Evolutionary conservation across 2,113 vertebrate genomes (phyloP).

Genomic region (Aleadryas rufinucha): DNA sequence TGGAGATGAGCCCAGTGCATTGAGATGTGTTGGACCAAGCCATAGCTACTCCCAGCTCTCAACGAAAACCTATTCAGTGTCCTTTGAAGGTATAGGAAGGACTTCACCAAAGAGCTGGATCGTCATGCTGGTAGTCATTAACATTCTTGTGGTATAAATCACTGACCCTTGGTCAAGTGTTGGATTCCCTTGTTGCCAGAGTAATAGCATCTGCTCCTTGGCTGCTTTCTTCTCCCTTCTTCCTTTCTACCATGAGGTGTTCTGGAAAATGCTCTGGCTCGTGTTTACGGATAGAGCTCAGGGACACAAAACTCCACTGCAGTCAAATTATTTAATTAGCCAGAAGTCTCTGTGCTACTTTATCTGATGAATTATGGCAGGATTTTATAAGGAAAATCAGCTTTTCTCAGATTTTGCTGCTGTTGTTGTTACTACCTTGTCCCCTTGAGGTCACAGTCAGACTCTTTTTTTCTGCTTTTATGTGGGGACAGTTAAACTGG

Average conservation of each 20-base stretch:
- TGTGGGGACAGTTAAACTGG: neutral
- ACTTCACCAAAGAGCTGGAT: neutral
- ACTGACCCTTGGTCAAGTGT: neutral
- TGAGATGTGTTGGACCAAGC: neutral
- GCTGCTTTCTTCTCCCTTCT: neutral
- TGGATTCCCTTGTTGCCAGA: neutral
- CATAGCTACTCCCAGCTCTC: neutral
- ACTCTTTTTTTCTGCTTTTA: neutral
- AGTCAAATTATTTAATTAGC: neutral
- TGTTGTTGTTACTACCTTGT: neutral
- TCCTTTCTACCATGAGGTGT: neutral
- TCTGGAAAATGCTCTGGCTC: constrained; percentile 11
- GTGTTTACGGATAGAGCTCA: neutral
- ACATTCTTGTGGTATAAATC: constrained; percentile 46
- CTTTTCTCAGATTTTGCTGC: neutral
- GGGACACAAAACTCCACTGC: neutral
- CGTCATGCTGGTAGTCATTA: neutral
- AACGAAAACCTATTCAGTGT: neutral
- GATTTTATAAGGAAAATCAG: neutral
- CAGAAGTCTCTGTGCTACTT: neutral
- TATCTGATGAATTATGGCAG: neutral
- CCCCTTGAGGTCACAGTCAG: neutral
- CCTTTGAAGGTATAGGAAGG: neutral
- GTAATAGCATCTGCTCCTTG: constrained; percentile 17
- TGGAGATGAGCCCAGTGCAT: neutral